Conservation (phyloP, 2,113 vertebrate species). For the Corythaeola cristata region DNA sequence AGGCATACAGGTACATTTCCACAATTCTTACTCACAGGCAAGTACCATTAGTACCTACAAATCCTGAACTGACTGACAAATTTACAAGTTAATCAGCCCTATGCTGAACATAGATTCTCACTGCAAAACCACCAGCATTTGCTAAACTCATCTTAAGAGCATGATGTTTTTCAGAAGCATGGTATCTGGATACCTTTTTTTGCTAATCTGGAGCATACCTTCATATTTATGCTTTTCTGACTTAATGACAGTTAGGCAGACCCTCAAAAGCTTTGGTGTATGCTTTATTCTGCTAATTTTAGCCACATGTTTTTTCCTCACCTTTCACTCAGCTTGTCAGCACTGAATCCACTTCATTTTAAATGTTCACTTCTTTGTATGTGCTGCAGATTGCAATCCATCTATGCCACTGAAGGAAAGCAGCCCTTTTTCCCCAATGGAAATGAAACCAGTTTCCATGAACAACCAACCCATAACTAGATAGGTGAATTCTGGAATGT, state of each 20-base stretch:
- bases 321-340: slow-evolving; percentile 23
- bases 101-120: neutral
- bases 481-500: neutral
- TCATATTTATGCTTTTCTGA: neutral
- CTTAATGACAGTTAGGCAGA: neutral
- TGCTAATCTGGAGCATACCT: neutral
- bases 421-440: neutral
- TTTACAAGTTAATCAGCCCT: neutral
- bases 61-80: neutral
- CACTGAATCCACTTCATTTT: neutral
- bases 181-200: neutral
- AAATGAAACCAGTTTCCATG: neutral
- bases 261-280: neutral
- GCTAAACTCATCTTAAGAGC: neutral
- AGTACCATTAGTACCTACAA: neutral
- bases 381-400: neutral
- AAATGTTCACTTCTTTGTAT: neutral
- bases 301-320: neutral
- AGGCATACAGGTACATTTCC: neutral
- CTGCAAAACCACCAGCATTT: neutral
- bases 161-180: neutral
- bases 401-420: neutral
- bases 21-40: neutral
- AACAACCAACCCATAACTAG: neutral
- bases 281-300: slow-evolving; percentile 19